Percentiles rank a stretch among this genome's conserved stretches.
These are phyloP conservation scores for Diploptera punctata DNA, from an alignment of 2,888 invertebrate genomes.

Conservation along the genomic window DNA sequence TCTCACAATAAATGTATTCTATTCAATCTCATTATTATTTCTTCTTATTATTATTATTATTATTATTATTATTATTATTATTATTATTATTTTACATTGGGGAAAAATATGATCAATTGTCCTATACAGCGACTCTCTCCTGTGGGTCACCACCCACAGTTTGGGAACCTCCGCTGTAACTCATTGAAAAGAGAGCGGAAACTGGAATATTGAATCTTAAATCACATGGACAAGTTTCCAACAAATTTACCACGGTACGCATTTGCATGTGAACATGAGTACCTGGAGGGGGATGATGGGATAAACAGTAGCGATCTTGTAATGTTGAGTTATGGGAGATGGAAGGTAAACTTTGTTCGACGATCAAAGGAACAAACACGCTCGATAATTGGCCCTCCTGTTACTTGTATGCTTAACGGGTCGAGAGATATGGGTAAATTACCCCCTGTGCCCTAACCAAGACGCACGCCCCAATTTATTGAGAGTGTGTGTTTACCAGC, in stretches of 20 bases:
- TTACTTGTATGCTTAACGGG: conserved; percentile 34
- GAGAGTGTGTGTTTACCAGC: too few relatives aligned
- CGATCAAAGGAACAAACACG: conserved; percentile 38
- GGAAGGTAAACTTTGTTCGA: conserved; percentile 36
- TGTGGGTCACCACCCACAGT: too few relatives aligned
- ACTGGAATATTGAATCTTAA: too few relatives aligned
- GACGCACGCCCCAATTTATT: background rate
- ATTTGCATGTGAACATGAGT: background rate
- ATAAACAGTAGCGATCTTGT: conserved; percentile 8
- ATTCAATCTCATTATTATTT: too few relatives aligned
- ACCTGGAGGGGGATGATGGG: background rate
- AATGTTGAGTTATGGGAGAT: conserved; percentile 3
- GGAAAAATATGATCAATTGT: too few relatives aligned
- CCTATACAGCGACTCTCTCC: too few relatives aligned
- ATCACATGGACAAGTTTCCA: background rate
- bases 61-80: too few relatives aligned
- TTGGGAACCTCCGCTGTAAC: too few relatives aligned
- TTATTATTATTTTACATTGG: too few relatives aligned
- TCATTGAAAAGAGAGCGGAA: too few relatives aligned
- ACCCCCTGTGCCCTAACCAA: background rate
- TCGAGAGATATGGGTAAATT: conserved; percentile 38
- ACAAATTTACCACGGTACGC: background rate
- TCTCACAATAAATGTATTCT: too few relatives aligned
- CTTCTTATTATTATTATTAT: too few relatives aligned
- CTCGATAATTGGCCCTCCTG: conserved; percentile 35